phyloP scores from a whole-genome alignment of 2,888 invertebrate species.

The Didymodactylos carnosus region DNA sequence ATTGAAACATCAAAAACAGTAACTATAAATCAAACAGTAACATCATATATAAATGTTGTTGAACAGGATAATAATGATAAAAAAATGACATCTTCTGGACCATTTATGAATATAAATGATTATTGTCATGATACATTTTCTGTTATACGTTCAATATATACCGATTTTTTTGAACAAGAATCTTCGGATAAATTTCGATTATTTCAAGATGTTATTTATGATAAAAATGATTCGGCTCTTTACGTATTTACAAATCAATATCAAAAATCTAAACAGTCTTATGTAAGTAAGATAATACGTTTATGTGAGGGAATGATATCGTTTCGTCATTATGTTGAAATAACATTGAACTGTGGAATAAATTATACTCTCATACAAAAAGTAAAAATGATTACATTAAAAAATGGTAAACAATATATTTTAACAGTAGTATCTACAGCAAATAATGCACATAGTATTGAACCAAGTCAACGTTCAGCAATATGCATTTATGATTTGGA shows the following conservation, averaged over 20 bases:
- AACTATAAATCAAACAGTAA: neutral
- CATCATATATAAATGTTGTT: neutral
- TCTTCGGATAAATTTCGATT: neutral
- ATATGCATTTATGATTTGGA: neutral
- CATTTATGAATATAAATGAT: neutral
- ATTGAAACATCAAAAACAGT: neutral
- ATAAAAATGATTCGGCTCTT: neutral
- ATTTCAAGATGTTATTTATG: neutral
- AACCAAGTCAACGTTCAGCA: neutral
- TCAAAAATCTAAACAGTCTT: too few species aligned
- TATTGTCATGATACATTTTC: neutral
- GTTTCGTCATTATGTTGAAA: neutral
- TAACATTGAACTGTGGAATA: neutral
- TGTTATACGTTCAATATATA: neutral
- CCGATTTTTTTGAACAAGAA: neutral
- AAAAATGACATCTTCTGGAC: too few species aligned
- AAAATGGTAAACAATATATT: neutral
- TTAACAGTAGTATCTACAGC: neutral
- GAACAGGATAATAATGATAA: too few species aligned
- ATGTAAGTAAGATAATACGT: neutral
- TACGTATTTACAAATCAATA: neutral
- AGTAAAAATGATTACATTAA: neutral
- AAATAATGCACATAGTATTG: neutral
- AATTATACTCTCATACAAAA: neutral
- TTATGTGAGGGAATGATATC: neutral